Percentiles rank a stretch among this genome's conserved stretches.
These are phyloP conservation scores for Botia almorhae DNA, from an alignment of 2,797 vertebrate genomes.

Conservation along the genomic window DNA sequence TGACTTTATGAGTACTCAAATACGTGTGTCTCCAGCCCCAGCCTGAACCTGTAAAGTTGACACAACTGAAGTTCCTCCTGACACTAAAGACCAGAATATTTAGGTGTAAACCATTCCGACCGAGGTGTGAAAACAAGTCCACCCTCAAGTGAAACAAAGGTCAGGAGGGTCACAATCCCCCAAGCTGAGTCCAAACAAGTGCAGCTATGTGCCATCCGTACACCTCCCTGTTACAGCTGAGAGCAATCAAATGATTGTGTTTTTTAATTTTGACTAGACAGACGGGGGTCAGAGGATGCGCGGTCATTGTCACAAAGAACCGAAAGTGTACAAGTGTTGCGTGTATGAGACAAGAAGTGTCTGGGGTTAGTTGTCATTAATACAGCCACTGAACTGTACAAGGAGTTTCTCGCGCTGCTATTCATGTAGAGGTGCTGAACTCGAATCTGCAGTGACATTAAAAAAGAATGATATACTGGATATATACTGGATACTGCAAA, in stretches of 20 bases:
- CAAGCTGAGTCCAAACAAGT: neutral
- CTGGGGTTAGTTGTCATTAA: neutral
- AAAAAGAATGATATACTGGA: too few relatives aligned
- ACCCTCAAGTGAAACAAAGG: constrained; percentile 55
- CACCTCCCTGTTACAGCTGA: neutral
- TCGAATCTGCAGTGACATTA: neutral
- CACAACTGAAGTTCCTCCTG: neutral
- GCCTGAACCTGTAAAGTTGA: too few relatives aligned
- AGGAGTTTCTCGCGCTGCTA: neutral
- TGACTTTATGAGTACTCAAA: too few relatives aligned
- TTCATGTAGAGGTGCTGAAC: neutral
- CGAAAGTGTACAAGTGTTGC: neutral
- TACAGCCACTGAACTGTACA: neutral
- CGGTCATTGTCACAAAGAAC: too few relatives aligned
- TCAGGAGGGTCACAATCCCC: constrained; percentile 46
- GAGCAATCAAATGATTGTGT: neutral
- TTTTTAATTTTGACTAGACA: too few relatives aligned
- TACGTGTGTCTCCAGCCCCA: too few relatives aligned
- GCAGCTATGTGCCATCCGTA: constrained; percentile 5
- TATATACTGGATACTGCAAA: too few relatives aligned
- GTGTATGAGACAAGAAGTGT: neutral
- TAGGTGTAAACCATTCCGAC: neutral
- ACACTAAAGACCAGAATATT: neutral
- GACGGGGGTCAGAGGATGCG: neutral
- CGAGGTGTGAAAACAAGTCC: too few relatives aligned